Evolutionary conservation across 2,888 invertebrate species (phyloP), one percentile per base, ranked within the genome.

Genomic region (Stegana nigrithorax): DNA sequence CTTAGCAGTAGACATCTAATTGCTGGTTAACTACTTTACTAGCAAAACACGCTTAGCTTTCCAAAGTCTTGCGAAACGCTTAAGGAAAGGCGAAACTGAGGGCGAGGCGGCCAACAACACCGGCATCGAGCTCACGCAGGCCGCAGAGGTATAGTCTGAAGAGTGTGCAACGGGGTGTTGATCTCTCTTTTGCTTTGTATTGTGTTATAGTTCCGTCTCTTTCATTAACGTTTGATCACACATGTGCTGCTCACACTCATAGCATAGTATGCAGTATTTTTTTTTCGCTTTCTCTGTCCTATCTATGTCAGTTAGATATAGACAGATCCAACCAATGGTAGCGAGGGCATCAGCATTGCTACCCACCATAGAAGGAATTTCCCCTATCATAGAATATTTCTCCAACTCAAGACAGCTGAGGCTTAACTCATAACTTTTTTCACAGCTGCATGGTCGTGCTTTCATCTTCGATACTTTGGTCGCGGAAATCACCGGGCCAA

Each of bases 21-120:
- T 3, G 8, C 1, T 23, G 21, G 4, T 17, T 14, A 4, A 0
- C 7, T 27, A 21, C 10, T 14, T 39, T 26, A 8, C 17, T 82
- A 93, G 93, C 55, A 93, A 93, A 87, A 90, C 93, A 66, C 89
- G 89, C 17, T 72, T 89, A 47, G 91, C 93, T 27, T 90, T 90
- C 59, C 87, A 89, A 1, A 91, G 91, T 71, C 89, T 95, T 63
- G 90, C 92, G 65, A 88, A 88, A 36, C 88, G 92, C n/a, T 88
- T 91, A 62, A 87, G 87, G 58, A 85, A 82, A 23, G 94, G 94
- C 1, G 77, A 88, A 12, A 89, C 89, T 17, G 88, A 89, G 44
- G 93, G 94, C 75, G 92, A 93, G 78, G 96, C 96, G 0, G 94
- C 94, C 91, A 97, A 97, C 83, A 88, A 90, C 81, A 91, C 92